These are phyloP conservation scores for Sebastes steindachneri DNA, from an alignment of 2,797 vertebrate species.

Conservation along the genomic window DNA sequence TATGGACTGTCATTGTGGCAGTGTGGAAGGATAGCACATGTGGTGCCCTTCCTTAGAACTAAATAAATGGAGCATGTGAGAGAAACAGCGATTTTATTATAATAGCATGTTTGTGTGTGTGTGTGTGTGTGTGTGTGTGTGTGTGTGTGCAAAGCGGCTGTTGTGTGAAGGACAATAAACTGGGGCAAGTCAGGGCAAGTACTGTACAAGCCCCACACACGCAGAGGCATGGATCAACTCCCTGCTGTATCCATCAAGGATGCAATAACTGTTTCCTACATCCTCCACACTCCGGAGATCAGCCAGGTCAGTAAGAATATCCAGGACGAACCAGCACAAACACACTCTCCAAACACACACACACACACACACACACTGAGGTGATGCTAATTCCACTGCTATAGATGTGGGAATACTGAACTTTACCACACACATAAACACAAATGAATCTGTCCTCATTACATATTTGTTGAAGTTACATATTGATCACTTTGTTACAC, in stretches of 20 bases:
- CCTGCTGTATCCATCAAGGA: constrained; percentile 73
- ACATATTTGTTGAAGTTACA: neutral
- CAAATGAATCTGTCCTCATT: neutral
- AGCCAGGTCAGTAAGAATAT: constrained; percentile 75
- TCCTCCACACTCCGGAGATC: constrained; percentile 73
- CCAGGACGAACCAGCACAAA: constrained; percentile 57
- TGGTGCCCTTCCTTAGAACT: neutral
- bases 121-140: neutral
- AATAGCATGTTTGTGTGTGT: neutral
- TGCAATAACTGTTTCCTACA: constrained; percentile 66
- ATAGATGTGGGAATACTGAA: neutral
- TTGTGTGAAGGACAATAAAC: constrained; percentile 71
- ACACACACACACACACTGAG: neutral
- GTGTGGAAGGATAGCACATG: neutral
- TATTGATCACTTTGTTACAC: neutral
- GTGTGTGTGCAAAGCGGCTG: constrained; percentile 9
- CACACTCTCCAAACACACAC: constrained; percentile 20
- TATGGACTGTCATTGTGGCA: neutral
- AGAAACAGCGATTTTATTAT: constrained; percentile 20
- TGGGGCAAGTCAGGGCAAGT: constrained; percentile 66
- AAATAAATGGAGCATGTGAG: constrained; percentile 17
- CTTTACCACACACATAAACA: neutral
- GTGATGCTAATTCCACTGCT: constrained; percentile 5
- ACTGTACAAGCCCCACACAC: constrained; percentile 54
- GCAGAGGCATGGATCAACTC: constrained; percentile 66